Evolutionary conservation across 53 echinoderm and acorn worm species (phyloP), one percentile per base, ranked within the genome.

Genomic region (Temnopleurus reevesii): DNA sequence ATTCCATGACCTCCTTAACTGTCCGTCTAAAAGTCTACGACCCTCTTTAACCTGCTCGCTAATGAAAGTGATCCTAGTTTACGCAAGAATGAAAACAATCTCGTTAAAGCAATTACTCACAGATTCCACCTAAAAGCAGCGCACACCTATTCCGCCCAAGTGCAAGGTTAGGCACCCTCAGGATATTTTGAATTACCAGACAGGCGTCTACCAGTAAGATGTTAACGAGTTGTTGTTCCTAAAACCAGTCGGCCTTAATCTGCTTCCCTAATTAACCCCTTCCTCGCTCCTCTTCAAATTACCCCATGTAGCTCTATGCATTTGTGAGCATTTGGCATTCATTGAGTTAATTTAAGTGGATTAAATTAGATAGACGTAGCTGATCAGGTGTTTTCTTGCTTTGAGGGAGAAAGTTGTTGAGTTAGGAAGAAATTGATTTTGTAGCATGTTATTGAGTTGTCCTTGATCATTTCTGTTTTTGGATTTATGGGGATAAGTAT

Each of bases 211-310:
- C 4, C 26, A 2, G 19, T 1, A 47, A 29, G 79, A 77, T 8
- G 79, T 49, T 77, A 77, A 77, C 79, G 79, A 77, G 79, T 29
- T 77, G 79, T 77, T 77, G 79, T 77, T 46, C 24, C 79, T 49
- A 47, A 26, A 46, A 38, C 79, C 13, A n/a, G 8, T 77, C 4
- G 41, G 79, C 12, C 46, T n/a, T 77, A 47, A 77, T 28, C 12
- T 12, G 49, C 35, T 47, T 77, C 79, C 79, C 46, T 47, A 7
- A 47, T 49, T 47, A 77, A 47, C 79, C 79, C 28, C 41, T 77
- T 76, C 45, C 79, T 19, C 49, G 27, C 35, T n/a, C n/a, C 41
- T n/a, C 66, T 66, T 1, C 19, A 19, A 5, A 33, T 5, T 66
- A 19, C 13, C 17, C 31, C 31, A 31, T 61, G 31, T 3, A 2